Evolutionary conservation across 2,113 vertebrate species (phyloP).

Genomic region (Gnathonemus echidnorhynchus): DNA sequence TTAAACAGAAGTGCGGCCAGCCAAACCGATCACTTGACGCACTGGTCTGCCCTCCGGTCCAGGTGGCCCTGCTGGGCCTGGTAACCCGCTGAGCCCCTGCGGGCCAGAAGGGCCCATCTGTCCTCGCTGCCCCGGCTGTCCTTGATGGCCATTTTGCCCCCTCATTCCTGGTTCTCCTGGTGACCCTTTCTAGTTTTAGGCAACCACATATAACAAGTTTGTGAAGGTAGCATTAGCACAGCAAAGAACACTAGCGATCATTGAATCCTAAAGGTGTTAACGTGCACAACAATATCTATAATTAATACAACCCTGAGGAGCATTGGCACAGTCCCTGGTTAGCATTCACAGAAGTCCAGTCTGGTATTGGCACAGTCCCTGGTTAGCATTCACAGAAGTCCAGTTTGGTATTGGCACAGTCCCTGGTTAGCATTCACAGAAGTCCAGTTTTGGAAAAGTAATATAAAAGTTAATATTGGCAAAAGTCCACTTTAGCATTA

Average conservation of each 20-base stretch:
- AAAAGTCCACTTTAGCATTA: background rate
- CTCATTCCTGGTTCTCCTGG: constrained; percentile 72
- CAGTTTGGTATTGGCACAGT: background rate
- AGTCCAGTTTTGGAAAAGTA: background rate
- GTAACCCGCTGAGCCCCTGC: constrained; percentile 67
- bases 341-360: constrained; percentile 41
- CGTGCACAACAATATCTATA: background rate
- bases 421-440: background rate
- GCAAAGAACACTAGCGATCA: background rate
- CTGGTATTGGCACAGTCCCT: background rate
- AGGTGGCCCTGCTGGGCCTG: constrained; percentile 67
- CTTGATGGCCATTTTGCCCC: constrained; percentile 73
- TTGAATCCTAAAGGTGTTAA: background rate
- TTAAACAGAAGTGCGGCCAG: background rate
- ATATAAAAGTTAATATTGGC: background rate
- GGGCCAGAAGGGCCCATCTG: constrained; percentile 66
- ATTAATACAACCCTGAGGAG: background rate
- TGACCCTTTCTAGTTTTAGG: constrained; percentile 74
- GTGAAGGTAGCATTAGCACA: background rate
- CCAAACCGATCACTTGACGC: background rate
- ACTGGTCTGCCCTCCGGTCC: constrained; percentile 78
- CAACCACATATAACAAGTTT: background rate
- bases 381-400: background rate
- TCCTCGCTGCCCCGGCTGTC: constrained; percentile 72
- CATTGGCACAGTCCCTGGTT: background rate